Evolutionary conservation across 1,140 invertebrate genomes (phyloP), one percentile per base, ranked within the genome.

Genomic region (Drosophila mojavensis): DNA sequence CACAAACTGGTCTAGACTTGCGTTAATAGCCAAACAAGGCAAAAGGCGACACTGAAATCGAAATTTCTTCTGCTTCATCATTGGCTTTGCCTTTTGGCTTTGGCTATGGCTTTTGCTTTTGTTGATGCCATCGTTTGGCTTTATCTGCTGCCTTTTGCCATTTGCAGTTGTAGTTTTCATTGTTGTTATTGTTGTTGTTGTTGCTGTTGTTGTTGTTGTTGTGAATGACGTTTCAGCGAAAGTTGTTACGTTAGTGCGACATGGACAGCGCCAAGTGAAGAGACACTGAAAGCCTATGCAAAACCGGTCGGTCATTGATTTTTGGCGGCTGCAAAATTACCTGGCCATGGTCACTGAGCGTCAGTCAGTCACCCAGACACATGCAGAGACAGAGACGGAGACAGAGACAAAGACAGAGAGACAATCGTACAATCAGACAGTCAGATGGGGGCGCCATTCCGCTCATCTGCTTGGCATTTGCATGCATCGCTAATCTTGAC

Each of bases 231-330:
- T 88, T 86, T 82, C 79, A 86, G 82, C 82, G 82, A 86, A 86
- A 86, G 82, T 86, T 86, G 82, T 86, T 86, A 86, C 82, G 82
- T 86, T 85, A 85, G 82, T 56, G 68, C 65, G 70, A 61, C 81
- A 78, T 78, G 82, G 71, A 75, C 80, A 79, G 74, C 26, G 45
- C 24, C 51, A 55, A 33, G 17, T 36, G 50, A 54, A 68, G 58
- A 58, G 58, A 68, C 78, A 71, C 81, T 71, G 65, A 77, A 88
- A 65, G 83, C 82, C 82, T 86, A 86, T 86, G 83, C 82, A 86
- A 86, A 86, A 86, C 82, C 82, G 82, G 82, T 86, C 82, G 82
- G 79, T 83, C 82, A 86, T 86, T 88, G 84, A 86, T 86, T 86
- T 86, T 88, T 79, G 82, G 83, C 82, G 86, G 67, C 83, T 88